phyloP scores from a whole-genome alignment of 1,140 invertebrate species.

The Tetramorium alpestre region DNA sequence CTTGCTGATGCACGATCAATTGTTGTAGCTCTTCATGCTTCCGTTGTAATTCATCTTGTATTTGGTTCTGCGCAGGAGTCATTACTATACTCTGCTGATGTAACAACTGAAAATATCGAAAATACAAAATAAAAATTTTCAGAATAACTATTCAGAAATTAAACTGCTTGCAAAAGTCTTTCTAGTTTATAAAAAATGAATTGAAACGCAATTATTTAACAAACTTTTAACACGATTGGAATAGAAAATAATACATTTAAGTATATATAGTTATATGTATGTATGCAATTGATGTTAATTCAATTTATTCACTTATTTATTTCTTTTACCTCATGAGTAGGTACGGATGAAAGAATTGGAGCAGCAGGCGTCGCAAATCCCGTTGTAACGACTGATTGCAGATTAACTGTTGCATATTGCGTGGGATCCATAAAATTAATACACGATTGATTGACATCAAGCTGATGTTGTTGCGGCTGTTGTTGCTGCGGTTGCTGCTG shows the following conservation, averaged over 20 bases:
- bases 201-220: not conserved
- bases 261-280: not conserved
- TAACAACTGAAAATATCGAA: constrained; percentile 74
- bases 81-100: constrained; percentile 87
- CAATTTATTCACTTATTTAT: not conserved
- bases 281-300: not conserved
- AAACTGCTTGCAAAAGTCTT: not conserved
- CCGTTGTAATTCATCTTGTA: constrained; percentile 91
- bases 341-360: constrained; percentile 75
- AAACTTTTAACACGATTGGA: not conserved
- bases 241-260: not conserved
- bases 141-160: not conserved
- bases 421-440: constrained; percentile 86
- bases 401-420: constrained; percentile 88
- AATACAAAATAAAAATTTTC: not conserved
- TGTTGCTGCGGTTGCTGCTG: constrained; percentile 62
- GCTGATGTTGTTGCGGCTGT: constrained; percentile 67
- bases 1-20: constrained; percentile 94
- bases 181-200: not conserved
- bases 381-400: constrained; percentile 86
- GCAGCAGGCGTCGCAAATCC: constrained; percentile 80
- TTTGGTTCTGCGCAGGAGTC: constrained; percentile 88
- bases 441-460: constrained; percentile 73
- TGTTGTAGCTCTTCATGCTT: constrained; percentile 95
- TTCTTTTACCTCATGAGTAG: constrained; percentile 74